Conservation (phyloP, 2,797 vertebrate genomes). For the Delichon dasypus region DNA sequence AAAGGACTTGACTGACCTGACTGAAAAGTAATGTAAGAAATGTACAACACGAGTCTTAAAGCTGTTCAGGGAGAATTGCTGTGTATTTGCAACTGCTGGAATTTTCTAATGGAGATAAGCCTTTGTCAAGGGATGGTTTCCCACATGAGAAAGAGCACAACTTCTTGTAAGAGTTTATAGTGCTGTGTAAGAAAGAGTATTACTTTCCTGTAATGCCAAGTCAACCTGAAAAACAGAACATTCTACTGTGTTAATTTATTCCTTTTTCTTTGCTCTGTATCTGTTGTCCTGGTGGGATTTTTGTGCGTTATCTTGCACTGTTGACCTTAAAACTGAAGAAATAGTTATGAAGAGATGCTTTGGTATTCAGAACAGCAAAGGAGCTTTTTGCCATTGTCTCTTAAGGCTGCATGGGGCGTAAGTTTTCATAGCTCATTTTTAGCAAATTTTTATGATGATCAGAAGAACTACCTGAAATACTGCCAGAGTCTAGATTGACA, state of each 20-base stretch:
- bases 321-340: slow-evolving; percentile 5
- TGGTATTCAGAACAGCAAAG: neutral
- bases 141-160: neutral
- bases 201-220: neutral
- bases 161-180: neutral
- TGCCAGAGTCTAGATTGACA: neutral
- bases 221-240: neutral
- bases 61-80: neutral
- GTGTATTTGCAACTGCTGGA: neutral
- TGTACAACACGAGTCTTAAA: neutral
- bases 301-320: neutral
- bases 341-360: neutral
- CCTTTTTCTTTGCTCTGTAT: neutral
- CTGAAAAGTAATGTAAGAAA: neutral
- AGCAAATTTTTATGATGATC: neutral
- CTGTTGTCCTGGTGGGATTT: neutral
- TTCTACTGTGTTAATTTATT: neutral
- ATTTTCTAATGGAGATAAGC: neutral
- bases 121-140: neutral
- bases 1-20: neutral
- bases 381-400: neutral
- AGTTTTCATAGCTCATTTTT: neutral
- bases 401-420: neutral
- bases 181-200: neutral
- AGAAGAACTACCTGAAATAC: neutral